These are phyloP conservation scores for Drosophila obscura DNA, from an alignment of 1,140 invertebrate species.

Conservation along the genomic window DNA sequence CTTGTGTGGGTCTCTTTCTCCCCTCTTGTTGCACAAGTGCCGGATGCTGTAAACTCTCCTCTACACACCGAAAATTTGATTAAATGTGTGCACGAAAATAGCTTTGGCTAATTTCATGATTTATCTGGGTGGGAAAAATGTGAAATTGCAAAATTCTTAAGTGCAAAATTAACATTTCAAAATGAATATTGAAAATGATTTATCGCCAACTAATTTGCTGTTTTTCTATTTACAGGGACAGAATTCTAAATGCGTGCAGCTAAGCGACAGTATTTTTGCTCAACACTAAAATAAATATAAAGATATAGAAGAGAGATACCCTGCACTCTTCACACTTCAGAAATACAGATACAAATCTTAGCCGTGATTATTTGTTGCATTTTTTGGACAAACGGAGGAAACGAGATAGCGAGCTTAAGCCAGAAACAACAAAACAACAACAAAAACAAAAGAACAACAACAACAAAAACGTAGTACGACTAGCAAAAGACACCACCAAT, in stretches of 20 bases:
- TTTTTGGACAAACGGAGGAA: conserved; percentile 41
- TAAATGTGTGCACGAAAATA: conserved; percentile 65
- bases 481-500: conserved; percentile 81
- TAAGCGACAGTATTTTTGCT: conserved; percentile 80
- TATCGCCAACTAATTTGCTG: conserved; percentile 32
- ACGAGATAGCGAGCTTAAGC: conserved; percentile 41
- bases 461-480: conserved; percentile 71
- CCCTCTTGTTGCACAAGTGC: conserved; percentile 52
- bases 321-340: conserved; percentile 23
- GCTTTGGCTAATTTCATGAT: conserved; percentile 68
- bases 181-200: conserved; percentile 23
- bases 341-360: conserved; percentile 39
- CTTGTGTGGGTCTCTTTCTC: not conserved
- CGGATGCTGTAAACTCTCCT: conserved; percentile 58
- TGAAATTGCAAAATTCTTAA: not conserved
- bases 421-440: conserved; percentile 19
- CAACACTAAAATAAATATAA: conserved; percentile 63
- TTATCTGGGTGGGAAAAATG: conserved; percentile 43
- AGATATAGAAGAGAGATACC: conserved; percentile 6
- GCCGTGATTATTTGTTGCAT: conserved; percentile 77
- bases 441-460: conserved; percentile 12
- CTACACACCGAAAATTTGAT: conserved; percentile 56
- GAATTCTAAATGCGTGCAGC: conserved; percentile 43
- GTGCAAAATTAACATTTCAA: conserved; percentile 13
- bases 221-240: conserved; percentile 55